Conservation (phyloP, 1,140 invertebrate species). For the Coptotermes formosanus region DNA sequence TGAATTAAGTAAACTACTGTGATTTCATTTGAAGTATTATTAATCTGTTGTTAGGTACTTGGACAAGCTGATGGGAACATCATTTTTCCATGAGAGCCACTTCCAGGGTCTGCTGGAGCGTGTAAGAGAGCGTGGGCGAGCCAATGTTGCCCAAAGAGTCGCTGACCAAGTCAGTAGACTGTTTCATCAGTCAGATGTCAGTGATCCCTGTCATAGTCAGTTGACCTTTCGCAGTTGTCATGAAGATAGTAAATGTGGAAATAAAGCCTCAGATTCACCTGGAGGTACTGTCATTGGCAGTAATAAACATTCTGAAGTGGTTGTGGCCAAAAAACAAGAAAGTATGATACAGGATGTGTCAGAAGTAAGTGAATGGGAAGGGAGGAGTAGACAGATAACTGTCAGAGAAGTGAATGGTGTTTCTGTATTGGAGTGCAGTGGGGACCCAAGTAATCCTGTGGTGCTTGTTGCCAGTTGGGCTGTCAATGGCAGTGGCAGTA, state of each 20-base stretch:
- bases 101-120: slow-evolving; percentile 65
- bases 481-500: slow-evolving; percentile 29
- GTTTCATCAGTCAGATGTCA: slow-evolving; percentile 41
- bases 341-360: background rate
- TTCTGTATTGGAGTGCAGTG: background rate
- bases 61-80: slow-evolving; percentile 79
- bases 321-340: slow-evolving; percentile 28
- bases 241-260: background rate
- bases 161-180: slow-evolving; percentile 58
- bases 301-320: background rate
- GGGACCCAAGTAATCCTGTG: background rate
- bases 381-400: background rate
- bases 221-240: too few relatives aligned
- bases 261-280: background rate
- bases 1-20: background rate
- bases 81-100: slow-evolving; percentile 79
- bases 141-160: slow-evolving; percentile 55
- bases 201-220: background rate
- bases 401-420: background rate
- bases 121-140: slow-evolving; percentile 54
- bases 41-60: slow-evolving; percentile 55
- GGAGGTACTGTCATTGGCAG: background rate
- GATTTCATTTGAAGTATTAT: background rate
- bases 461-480: background rate
- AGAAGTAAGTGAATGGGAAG: background rate